A percentile compares a stretch with the other conserved stretches of the same genome.
Evolutionary conservation across 2,797 vertebrate genomes (phyloP).

Genomic region (Galago senegalensis): DNA sequence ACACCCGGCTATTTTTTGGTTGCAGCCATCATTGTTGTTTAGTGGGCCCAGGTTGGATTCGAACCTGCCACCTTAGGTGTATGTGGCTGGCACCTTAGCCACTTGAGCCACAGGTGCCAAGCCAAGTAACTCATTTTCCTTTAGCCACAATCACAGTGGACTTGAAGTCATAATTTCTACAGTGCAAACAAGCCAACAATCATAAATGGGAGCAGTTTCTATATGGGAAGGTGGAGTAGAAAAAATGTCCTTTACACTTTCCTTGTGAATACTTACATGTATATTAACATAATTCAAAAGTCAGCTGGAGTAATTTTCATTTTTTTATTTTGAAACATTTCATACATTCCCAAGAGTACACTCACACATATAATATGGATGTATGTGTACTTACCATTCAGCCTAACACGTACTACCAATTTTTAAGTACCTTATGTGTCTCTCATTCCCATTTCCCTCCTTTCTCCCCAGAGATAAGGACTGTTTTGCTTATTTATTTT

Average conservation of each 20-base stretch:
- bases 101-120: too few relatives aligned
- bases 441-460: not conserved
- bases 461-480: not conserved
- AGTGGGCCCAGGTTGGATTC: too few relatives aligned
- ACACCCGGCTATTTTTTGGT: too few relatives aligned
- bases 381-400: not conserved
- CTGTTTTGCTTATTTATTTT: slow-evolving; percentile 6
- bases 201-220: slow-evolving; percentile 20
- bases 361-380: not conserved
- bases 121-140: not conserved
- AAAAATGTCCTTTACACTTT: not conserved
- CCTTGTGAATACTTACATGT: not conserved
- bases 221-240: not conserved
- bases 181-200: not conserved
- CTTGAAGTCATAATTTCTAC: slow-evolving; percentile 40
- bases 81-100: too few relatives aligned
- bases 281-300: slow-evolving; percentile 3
- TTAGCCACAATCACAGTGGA: not conserved
- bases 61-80: too few relatives aligned
- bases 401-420: not conserved
- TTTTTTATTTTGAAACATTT: slow-evolving; percentile 38
- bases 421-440: not conserved
- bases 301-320: not conserved
- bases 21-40: too few relatives aligned
- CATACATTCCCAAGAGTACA: not conserved